phyloP scores from a whole-genome alignment of 2,888 invertebrate genomes.

The Lasioglossum oenotherae region DNA sequence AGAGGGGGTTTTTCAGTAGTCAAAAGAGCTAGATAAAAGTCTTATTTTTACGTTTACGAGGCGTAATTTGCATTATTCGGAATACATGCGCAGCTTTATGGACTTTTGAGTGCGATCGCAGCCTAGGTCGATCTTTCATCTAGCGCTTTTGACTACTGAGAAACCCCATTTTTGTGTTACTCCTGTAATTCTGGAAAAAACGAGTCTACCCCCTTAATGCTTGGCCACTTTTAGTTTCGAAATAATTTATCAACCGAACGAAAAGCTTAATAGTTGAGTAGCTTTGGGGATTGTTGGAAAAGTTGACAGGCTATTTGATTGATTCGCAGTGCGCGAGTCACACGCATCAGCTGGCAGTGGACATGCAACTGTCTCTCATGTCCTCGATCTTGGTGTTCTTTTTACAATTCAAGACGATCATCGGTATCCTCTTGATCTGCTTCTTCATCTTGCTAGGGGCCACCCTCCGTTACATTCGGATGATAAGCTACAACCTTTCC shows the following conservation, averaged over 20 bases:
- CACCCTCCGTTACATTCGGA: conserved; percentile 87
- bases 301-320: not conserved
- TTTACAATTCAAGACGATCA: conserved; percentile 86
- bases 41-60: too few species aligned
- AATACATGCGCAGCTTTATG: too few species aligned
- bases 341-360: conserved; percentile 90
- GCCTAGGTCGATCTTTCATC: too few species aligned
- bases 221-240: not conserved
- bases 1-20: too few species aligned
- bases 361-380: conserved; percentile 89
- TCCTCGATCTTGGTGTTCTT: conserved; percentile 89
- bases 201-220: not conserved
- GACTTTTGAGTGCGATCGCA: too few species aligned
- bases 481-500: conserved; percentile 87
- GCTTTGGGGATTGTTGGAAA: not conserved
- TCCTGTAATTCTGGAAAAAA: too few species aligned
- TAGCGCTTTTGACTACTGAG: too few species aligned
- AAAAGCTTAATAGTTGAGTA: not conserved
- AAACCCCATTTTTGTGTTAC: too few species aligned
- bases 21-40: too few species aligned
- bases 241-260: not conserved
- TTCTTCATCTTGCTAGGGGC: conserved; percentile 87
- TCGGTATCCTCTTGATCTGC: conserved; percentile 86
- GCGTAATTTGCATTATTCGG: too few species aligned
- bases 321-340: conserved; percentile 89